Base-by-base conservation (phyloP, 2,797 vertebrate species). In the Dermochelys coriacea region DNA sequence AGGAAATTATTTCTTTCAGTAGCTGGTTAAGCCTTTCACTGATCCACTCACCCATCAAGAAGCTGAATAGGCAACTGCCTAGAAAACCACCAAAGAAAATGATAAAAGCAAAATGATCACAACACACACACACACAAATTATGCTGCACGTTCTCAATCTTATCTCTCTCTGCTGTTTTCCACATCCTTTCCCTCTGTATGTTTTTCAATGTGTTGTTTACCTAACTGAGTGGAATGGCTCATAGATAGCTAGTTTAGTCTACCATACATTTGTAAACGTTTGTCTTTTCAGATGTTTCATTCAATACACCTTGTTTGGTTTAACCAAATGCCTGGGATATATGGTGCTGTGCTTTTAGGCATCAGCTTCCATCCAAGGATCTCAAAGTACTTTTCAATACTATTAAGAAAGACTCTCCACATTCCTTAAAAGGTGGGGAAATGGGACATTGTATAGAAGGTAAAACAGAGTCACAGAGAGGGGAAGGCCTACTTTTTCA, bases 51-150 rank as follows among this genome's bases (percentile, higher is more conserved):
- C 25, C 47, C 89, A 95, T 84, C 61, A 75, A 83, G 55, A 94
- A 96, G 93, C 16, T 82, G 59, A 85, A 90, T 6, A 50, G 81
- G 84, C 37, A 93, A 50, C 82, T 92, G 83, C 79, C 83, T 89
- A 93, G 81, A 95, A 95, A 94, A 51, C n/a, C 82, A 89, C 15
- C 77, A 59, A 82, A 59, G 49, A 93, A 93, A 94, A 91, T 41
- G 74, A 81, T 71, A 86, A 91, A 89, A 88, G 81, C 90, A 79
- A 94, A 95, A 80, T 51, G 77, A 45, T 41, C 87, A 19, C 27
- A 81, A 51, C 3, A 10, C 41, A 85, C 86, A 95, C 50, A 68
- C 19, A 12, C 52, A 96, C 96, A 84, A 18, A 91, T 91, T 8
- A 49, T 14, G 54, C 29, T 37, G 5, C 45, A 80, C 18, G 68